Base-by-base conservation (phyloP, 2,113 vertebrate species). In the Peromyscus leucopus region DNA sequence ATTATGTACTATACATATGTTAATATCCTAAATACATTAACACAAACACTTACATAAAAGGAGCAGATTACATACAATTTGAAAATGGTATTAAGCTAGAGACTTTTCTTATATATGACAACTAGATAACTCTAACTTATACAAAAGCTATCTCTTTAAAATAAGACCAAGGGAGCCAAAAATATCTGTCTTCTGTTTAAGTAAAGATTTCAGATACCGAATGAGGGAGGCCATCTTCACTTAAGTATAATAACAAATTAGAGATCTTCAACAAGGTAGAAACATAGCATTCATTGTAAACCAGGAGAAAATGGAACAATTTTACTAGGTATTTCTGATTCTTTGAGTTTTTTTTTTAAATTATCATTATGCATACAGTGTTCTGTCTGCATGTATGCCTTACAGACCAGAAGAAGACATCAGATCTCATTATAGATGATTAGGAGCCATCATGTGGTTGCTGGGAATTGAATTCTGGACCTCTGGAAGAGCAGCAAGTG, bases 1-100 rank as follows among this genome's bases (percentile, higher is more conserved):
- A 31, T 88, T 31, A 55, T 2, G 31, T 28, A 86, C 33, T 55
- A 89, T 89, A 75, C 0, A 12, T n/a, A 72, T 21, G 2, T 90
- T 51, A 39, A 51, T 78, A 63, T 39, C 9, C 39, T 33, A 90
- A 48, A 42, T 63, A 46, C 22, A 17, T 26, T 36, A 89, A 36
- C 59, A 17, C 76, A 93, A 46, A 76, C 96, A 63, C 36, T 82
- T 46, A 71, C 17, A 19, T 90, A 74, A 91, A 86, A 72, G 82
- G 39, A 63, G 39, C 9, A 72, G 21, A 71, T 82, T 36, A 63
- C 26, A 86, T 42, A 15, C 71, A 69, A 39, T 59, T 90, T 80
- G 42, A 91, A 28, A 89, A 79, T n/a, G 55, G 16, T 65, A 79
- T 82, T 65, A 82, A 42, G 13, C 11, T 85, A 55, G 31, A 28